Evolutionary conservation across 1,140 invertebrate genomes (phyloP).

Genomic region (Drosophila athabasca): DNA sequence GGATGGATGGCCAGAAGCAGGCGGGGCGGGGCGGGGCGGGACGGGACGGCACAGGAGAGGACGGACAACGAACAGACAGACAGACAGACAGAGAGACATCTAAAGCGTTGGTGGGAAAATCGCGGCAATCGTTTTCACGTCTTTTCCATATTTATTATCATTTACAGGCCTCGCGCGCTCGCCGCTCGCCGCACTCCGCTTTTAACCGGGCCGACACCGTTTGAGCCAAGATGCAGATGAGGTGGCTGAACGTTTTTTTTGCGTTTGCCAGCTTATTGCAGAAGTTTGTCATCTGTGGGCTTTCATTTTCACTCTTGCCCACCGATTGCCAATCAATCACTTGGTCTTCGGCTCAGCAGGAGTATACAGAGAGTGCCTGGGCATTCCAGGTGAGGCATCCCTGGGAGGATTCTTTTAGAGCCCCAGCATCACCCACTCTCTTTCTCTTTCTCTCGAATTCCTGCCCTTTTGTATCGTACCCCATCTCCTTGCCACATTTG

Average conservation of each 20-base stretch:
- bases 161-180: slow-evolving; percentile 34
- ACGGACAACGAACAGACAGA: slow-evolving; percentile 44
- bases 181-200: slow-evolving; percentile 23
- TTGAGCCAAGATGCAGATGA: slow-evolving; percentile 13
- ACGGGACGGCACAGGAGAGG: background rate
- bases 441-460: background rate
- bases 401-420: too few species aligned
- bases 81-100: slow-evolving; percentile 52
- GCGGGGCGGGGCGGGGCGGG: background rate
- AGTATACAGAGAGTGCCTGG: too few species aligned
- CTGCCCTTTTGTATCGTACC: background rate
- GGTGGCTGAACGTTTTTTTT: slow-evolving; percentile 7
- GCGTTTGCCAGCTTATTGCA: slow-evolving; percentile 27
- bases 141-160: slow-evolving; percentile 60
- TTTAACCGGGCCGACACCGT: too few species aligned
- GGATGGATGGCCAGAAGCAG: slow-evolving; percentile 46
- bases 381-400: too few species aligned
- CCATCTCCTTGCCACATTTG: background rate
- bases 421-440: too few species aligned
- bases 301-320: slow-evolving; percentile 29
- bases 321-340: slow-evolving; percentile 41
- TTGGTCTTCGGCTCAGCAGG: too few species aligned
- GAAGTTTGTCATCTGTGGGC: slow-evolving; percentile 48
- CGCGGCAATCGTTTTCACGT: slow-evolving; percentile 66
- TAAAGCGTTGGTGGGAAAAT: slow-evolving; percentile 76